These are phyloP conservation scores for Caenorhabditis imperialis DNA, from an alignment of 2,888 invertebrate genomes.

Conservation along the genomic window DNA sequence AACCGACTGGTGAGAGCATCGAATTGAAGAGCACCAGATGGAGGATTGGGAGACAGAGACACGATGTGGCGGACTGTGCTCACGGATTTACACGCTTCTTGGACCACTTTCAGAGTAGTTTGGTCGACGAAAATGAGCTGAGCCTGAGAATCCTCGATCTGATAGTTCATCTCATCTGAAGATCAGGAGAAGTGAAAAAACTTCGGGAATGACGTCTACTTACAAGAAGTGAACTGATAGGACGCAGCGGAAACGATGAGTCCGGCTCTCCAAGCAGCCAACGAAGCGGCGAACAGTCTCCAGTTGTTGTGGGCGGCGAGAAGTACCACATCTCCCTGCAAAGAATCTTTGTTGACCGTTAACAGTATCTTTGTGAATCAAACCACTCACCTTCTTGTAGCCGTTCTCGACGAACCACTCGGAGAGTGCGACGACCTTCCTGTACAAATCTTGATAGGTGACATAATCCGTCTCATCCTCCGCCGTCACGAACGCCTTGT, in stretches of 20 bases:
- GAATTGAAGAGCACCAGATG: constrained; percentile 8
- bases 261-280: constrained; percentile 60
- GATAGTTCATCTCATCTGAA: constrained; percentile 55
- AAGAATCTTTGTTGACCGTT: too few relatives aligned
- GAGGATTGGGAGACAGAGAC: constrained; percentile 17
- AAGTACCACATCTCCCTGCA: constrained; percentile 59
- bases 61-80: constrained; percentile 1
- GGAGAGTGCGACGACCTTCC: constrained; percentile 35
- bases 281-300: constrained; percentile 30
- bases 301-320: constrained; percentile 52
- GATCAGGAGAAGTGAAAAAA: background rate
- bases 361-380: too few relatives aligned
- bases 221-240: constrained; percentile 53
- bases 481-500: constrained; percentile 46
- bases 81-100: constrained; percentile 15
- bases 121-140: constrained; percentile 39
- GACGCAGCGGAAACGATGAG: constrained; percentile 53
- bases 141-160: constrained; percentile 50
- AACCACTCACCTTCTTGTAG: constrained; percentile 51
- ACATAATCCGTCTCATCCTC: constrained; percentile 50
- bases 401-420: constrained; percentile 55
- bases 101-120: constrained; percentile 11
- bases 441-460: constrained; percentile 36
- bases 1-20: constrained; percentile 1
- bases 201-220: background rate